Conservation (phyloP, 1,140 invertebrate genomes). For the Bactericera cockerelli region DNA sequence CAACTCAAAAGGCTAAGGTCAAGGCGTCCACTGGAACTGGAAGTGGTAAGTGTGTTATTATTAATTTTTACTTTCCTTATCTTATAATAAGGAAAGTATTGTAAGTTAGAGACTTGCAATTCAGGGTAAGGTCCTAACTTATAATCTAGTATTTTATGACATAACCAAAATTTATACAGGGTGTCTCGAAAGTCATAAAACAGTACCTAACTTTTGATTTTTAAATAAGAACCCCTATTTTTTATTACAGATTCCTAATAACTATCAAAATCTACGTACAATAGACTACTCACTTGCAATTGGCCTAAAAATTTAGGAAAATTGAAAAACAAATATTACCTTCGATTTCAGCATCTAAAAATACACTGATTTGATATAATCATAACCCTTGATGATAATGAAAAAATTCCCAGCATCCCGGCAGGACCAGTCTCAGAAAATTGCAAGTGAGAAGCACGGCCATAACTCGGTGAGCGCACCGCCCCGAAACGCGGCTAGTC, state of each 20-base stretch:
- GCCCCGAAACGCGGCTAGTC: too few species aligned
- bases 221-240: not conserved
- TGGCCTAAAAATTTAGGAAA: not conserved
- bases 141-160: not conserved
- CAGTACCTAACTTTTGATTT: not conserved
- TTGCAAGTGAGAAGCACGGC: too few species aligned
- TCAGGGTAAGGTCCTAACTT: not conserved
- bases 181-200: not conserved
- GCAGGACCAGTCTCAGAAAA: not conserved
- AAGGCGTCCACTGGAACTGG: conserved; percentile 9
- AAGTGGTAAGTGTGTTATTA: conserved; percentile 7
- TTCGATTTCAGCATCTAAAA: not conserved
- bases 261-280: not conserved
- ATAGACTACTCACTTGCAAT: not conserved
- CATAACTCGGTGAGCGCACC: too few species aligned
- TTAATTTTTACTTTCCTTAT: conserved; percentile 8
- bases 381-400: not conserved
- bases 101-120: conserved; percentile 2
- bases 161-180: not conserved
- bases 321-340: not conserved
- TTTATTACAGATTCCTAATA: not conserved
- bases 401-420: not conserved
- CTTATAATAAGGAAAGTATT: conserved; percentile 9
- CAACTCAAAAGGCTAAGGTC: conserved; percentile 8
- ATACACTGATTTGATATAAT: not conserved